Conservation (phyloP, 2,113 vertebrate species). For the Brachypteracias leptosomus region DNA sequence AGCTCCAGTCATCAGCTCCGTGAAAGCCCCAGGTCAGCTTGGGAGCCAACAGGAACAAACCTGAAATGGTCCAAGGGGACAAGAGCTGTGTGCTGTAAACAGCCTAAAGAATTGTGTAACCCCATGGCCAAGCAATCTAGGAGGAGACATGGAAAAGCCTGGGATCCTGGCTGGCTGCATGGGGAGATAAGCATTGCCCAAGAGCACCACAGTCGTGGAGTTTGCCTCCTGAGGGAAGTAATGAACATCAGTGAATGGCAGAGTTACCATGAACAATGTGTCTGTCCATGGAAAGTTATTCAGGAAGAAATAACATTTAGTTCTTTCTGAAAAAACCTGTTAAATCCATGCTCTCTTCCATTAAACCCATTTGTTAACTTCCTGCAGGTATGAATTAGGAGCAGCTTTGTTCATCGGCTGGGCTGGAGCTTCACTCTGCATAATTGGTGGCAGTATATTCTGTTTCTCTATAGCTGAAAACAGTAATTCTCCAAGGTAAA, state of each 20-base stretch:
- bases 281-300: not conserved
- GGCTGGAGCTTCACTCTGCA: slow-evolving; percentile 89
- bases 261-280: not conserved
- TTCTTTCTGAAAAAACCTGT: not conserved
- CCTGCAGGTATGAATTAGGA: slow-evolving; percentile 89
- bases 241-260: accelerated
- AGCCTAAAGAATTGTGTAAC: accelerated
- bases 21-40: not conserved
- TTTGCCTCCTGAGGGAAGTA: not conserved
- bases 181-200: not conserved
- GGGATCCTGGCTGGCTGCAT: not conserved
- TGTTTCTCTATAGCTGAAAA: slow-evolving; percentile 79
- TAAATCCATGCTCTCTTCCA: not conserved
- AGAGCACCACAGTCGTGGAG: not conserved
- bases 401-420: slow-evolving; percentile 93
- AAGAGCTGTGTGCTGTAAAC: not conserved
- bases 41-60: not conserved
- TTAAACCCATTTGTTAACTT: slow-evolving; percentile 30
- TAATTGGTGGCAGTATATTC: slow-evolving; percentile 85
- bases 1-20: not conserved
- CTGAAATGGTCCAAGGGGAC: not conserved
- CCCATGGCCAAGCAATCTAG: not conserved
- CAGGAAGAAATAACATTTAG: not conserved
- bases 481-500: slow-evolving; percentile 77
- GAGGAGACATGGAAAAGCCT: not conserved